These are phyloP conservation scores for Spodoptera litura DNA, from an alignment of 1,140 invertebrate species.

Conservation along the genomic window DNA sequence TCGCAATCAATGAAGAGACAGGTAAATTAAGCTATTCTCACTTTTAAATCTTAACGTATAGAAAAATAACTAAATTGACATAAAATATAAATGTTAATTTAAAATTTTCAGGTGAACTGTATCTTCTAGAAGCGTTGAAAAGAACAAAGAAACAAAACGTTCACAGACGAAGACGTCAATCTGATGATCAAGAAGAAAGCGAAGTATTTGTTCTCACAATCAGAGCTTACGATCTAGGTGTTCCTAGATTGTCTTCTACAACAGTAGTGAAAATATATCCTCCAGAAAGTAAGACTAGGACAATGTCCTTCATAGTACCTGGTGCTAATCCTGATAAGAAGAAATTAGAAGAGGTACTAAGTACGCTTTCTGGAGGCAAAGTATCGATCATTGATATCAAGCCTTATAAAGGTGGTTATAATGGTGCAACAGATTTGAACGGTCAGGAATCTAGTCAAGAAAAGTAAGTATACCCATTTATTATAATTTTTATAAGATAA, in stretches of 20 bases:
- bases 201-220: constrained; percentile 89
- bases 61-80: neutral
- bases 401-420: constrained; percentile 87
- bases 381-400: constrained; percentile 91
- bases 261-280: constrained; percentile 90
- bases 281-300: constrained; percentile 89
- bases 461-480: constrained; percentile 68
- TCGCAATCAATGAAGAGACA: constrained; percentile 91
- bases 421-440: constrained; percentile 81
- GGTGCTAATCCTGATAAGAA: constrained; percentile 90
- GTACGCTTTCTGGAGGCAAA: constrained; percentile 91
- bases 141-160: constrained; percentile 81
- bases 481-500: too few relatives aligned
- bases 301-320: constrained; percentile 92
- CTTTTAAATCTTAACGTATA: neutral
- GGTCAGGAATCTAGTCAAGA: constrained; percentile 78
- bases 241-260: constrained; percentile 90
- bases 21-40: constrained; percentile 82
- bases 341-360: constrained; percentile 90
- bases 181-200: constrained; percentile 79
- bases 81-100: neutral
- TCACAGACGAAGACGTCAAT: constrained; percentile 83
- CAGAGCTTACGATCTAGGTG: constrained; percentile 93
- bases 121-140: constrained; percentile 85
- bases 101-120: constrained; percentile 80